Base-by-base conservation (phyloP, 2,797 vertebrate genomes). In the Falco berigora region DNA sequence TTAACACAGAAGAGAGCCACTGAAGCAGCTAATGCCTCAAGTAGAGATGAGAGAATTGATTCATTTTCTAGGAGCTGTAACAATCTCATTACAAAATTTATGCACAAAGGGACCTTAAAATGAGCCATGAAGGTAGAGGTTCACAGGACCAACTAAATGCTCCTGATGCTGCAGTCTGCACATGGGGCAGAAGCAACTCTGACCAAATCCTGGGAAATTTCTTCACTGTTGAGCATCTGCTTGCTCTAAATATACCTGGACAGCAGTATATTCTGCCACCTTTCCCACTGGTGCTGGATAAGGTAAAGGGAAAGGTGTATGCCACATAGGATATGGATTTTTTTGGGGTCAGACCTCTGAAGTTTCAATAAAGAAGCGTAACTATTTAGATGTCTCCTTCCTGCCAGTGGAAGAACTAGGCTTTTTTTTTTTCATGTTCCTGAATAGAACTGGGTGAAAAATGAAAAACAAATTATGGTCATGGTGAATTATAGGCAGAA, bases 381-480 rank as follows among this genome's bases (percentile, higher is more conserved):
- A 40, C 6, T 9, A 25, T 15, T 34, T 52, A 40, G 23, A 5
- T 56, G 30, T 52, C 27, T 58, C 40, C 23, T 63, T 84, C 27
- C 22, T 75, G 32, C 11, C 46, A 80, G 36, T 21, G 53, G 30
- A 38, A 63, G 25, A 84, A 6, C 8, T 21, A 16, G 20, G 27
- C 7, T 80, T 27, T 92, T 27, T 92, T n/a, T 83, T 12, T n/a
- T 52, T 59, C 6, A 0, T 23, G 20, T 56, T 86, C 30, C 40
- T 44, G 32, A 73, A 63, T 28, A 40, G 11, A 67, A 52, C 14
- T 47, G 4, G 3, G 40, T 73, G 42, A 52, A 87, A 91, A 82
- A 32, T 10, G 15, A n/a, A 78, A 59, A 58, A 0, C 6, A 25
- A n/a, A 11, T 23, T 32, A 8, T 1, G 4, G 6, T 52, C 7